Evolutionary conservation across 2,113 vertebrate species (phyloP), one percentile per base, ranked within the genome.

Genomic region (Labeo catla): DNA sequence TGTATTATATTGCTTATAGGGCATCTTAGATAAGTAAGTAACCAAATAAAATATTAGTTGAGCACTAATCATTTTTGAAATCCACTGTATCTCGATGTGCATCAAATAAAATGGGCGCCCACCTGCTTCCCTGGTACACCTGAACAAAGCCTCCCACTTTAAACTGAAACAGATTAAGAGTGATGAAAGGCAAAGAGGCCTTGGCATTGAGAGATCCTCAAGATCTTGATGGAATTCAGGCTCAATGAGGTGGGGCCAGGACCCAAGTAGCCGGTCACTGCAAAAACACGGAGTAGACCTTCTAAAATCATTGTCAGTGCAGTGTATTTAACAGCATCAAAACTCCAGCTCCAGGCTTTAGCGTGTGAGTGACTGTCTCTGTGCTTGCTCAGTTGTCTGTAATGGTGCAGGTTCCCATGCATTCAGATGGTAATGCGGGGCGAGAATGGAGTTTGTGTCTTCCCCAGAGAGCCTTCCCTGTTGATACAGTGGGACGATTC

Each of bases 341-440:
- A 0, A 90, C 28, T 94, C 93, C 91, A 91, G 88, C 82, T 93
- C 93, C 92, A 76, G 81, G 68, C 93, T 94, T 95, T 94, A 65
- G 65, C n/a, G 9, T 76, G 66, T 13, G 21, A 66, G 50, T 88
- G 80, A 84, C 52, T 85, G 73, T 76, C 73, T 77, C 76, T 54
- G 85, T 88, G 87, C 86, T 84, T 87, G 85, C 43, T 90, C 77
- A 86, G 88, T 87, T 90, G 81, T 91, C 89, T 93, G 89, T 92
- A 91, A 91, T 92, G 86, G 84, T 91, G 87, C 86, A 87, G 91
- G 89, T 92, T 94, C 93, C 89, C 93, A 93, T 94, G 88, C 88
- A 90, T 95, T 95, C 92, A 94, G 91, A 95, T 95, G 95, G 89
- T 94, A 95, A 95, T 93, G 87, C 70, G 83, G 90, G 84, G 85